Base-by-base conservation (phyloP, 2,888 invertebrate genomes). In the Epiblema foenella region DNA sequence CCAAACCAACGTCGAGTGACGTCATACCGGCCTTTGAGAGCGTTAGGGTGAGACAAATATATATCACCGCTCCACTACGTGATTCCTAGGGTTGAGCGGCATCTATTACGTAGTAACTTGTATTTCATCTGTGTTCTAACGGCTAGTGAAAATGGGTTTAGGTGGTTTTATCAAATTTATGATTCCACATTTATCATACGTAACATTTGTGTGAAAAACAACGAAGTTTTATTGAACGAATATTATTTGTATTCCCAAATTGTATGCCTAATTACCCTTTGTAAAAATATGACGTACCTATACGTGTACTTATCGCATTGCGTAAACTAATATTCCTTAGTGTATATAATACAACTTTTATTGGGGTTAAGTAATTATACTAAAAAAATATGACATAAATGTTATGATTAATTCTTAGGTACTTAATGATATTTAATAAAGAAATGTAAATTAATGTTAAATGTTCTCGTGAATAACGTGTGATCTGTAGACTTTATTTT, bases 401-500 rank as follows among this genome's bases (percentile, higher is more conserved):
- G 71, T 71, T 71, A 71, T 67, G 39, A 62, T 54, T 59, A 63
- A 71, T 51, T 54, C 29, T 59, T 69, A 60, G 69, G 46, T 68
- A 68, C 71, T 24, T 20, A 24, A 72, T 74, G 73, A 75, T 79
- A 69, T 87, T 83, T 86, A 84, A 76, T 86, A 84, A 84, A 75
- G 75, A 76, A 83, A 80, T 83, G 80, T 85, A 83, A 79, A 75
- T 78, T 78, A 81, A 79, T 78, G 79, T n/a, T 85, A 78, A 80
- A 87, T 85, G 88, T 89, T 85, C 80, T 83, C 83, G 84, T 88
- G 85, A 84, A 80, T 84, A 86, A 81, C 77, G 88, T 89, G 89
- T 88, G 89, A 90, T 88, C 83, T 77, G 88, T 89, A 90, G 88
- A 77, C 77, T 67, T 71, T 71, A 67, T 62, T 82, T 85, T 79